Conservation (phyloP, 2,113 vertebrate species). For the Halichoeres trimaculatus region DNA sequence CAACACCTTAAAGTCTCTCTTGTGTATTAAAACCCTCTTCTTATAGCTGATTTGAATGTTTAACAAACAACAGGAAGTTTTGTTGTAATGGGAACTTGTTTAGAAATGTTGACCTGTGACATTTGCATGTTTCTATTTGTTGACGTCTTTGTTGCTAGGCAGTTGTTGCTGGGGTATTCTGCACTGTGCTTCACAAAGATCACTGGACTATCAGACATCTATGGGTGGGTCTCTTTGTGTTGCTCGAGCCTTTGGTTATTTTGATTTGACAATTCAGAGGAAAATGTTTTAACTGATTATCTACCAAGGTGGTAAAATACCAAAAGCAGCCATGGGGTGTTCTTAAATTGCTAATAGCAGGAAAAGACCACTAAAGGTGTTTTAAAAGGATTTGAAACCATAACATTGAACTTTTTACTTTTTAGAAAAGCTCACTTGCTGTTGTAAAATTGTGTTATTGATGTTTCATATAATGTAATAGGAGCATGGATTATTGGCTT, state of each 20-base stretch:
- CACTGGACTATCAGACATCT: neutral
- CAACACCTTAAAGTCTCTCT: neutral
- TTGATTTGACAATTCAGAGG: no score
- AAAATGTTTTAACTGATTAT: no score
- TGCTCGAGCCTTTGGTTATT: neutral
- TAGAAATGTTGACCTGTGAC: slow-evolving; percentile 6
- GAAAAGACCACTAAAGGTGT: no score
- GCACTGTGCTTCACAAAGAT: slow-evolving; percentile 4
- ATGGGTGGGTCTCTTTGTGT: neutral
- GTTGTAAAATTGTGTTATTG: no score
- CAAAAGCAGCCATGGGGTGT: no score
- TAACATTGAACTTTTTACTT: no score
- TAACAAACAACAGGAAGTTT: neutral
- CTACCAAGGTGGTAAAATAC: no score
- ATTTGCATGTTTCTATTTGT: slow-evolving; percentile 38
- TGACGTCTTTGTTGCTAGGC: slow-evolving; percentile 56
- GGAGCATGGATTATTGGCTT: no score
- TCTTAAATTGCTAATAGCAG: no score
- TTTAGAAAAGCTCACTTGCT: no score
- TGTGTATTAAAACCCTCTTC: neutral
- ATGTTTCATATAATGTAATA: no score
- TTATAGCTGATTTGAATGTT: neutral
- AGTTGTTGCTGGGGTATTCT: slow-evolving; percentile 25
- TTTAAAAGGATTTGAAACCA: no score
- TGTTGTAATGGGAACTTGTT: slow-evolving; percentile 5